Percentiles rank a stretch among this genome's conserved stretches.
Evolutionary conservation across 2,113 vertebrate species (phyloP).

Genomic region (Anarhynchus alexandrinus): DNA sequence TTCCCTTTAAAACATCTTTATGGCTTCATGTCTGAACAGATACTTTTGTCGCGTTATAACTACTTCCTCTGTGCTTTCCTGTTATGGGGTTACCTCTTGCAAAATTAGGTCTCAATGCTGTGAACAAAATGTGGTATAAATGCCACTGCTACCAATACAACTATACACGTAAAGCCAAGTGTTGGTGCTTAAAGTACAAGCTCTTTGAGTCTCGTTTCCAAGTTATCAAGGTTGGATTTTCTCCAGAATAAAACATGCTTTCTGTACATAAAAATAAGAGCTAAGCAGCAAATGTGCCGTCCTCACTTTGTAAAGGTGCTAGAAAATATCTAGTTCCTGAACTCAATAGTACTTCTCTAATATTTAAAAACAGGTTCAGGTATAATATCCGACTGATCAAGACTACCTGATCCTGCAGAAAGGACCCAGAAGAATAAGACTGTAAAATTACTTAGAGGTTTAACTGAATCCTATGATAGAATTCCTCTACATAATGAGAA

Average conservation of each 20-base stretch:
- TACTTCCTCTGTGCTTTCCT: background rate
- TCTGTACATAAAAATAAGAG: background rate
- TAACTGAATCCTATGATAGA: background rate
- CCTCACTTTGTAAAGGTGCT: background rate
- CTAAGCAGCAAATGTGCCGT: background rate
- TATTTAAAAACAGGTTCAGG: background rate
- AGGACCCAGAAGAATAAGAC: background rate
- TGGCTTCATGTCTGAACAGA: background rate
- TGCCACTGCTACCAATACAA: background rate
- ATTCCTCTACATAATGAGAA: background rate
- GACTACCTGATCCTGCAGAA: background rate
- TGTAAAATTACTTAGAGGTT: background rate
- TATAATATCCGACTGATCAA: background rate
- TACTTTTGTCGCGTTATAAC: too few relatives aligned
- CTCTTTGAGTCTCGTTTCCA: background rate
- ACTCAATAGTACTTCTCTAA: background rate
- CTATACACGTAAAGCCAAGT: background rate
- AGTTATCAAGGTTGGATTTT: background rate
- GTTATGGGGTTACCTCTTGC: background rate
- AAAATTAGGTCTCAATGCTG: background rate
- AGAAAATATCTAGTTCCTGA: background rate
- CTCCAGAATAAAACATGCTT: background rate
- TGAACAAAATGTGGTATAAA: rapidly evolving
- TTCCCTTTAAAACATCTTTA: background rate
- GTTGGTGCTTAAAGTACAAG: background rate